A percentile compares a stretch with the other conserved stretches of the same genome.
phyloP scores from a whole-genome alignment of 2,888 invertebrate species.

The Gnatocerus cornutus region DNA sequence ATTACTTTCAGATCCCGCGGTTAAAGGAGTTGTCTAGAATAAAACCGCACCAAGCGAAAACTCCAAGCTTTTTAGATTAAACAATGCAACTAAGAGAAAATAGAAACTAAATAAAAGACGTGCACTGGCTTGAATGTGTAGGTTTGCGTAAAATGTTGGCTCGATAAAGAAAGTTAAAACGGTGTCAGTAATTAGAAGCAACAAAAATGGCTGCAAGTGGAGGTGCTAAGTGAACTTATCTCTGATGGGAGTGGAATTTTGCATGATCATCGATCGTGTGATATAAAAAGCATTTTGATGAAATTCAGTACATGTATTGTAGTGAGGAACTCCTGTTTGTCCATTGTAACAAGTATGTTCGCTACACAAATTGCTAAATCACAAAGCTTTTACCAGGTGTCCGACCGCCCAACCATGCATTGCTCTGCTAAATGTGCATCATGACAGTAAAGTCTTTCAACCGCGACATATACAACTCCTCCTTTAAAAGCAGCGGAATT shows the following conservation, averaged over 20 bases:
- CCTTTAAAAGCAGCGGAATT: slow-evolving; percentile 37
- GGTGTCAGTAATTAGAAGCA: slow-evolving; percentile 3
- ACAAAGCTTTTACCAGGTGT: slow-evolving; percentile 63
- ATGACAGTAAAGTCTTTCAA: slow-evolving; percentile 41
- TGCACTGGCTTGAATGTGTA: neutral
- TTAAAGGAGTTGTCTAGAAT: slow-evolving; percentile 8
- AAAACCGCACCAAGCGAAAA: slow-evolving; percentile 2
- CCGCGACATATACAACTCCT: slow-evolving; percentile 45
- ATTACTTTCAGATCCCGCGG: neutral
- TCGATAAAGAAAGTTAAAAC: neutral
- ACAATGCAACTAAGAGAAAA: slow-evolving; percentile 12
- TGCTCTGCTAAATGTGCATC: slow-evolving; percentile 46
- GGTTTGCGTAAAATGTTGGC: neutral
- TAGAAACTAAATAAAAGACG: slow-evolving; percentile 3
- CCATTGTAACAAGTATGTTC: slow-evolving; percentile 39
- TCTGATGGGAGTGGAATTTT: no score
- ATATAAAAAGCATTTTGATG: neutral
- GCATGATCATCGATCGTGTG: neutral
- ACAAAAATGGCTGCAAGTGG: neutral
- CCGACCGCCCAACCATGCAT: slow-evolving; percentile 50
- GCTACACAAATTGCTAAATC: slow-evolving; percentile 59
- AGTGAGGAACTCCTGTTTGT: slow-evolving; percentile 36
- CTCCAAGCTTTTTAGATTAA: neutral
- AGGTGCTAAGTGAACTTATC: no score
- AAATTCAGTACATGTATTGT: slow-evolving; percentile 10